These are phyloP conservation scores for Portevinia maculata DNA, from an alignment of 2,888 invertebrate genomes.

Conservation along the genomic window DNA sequence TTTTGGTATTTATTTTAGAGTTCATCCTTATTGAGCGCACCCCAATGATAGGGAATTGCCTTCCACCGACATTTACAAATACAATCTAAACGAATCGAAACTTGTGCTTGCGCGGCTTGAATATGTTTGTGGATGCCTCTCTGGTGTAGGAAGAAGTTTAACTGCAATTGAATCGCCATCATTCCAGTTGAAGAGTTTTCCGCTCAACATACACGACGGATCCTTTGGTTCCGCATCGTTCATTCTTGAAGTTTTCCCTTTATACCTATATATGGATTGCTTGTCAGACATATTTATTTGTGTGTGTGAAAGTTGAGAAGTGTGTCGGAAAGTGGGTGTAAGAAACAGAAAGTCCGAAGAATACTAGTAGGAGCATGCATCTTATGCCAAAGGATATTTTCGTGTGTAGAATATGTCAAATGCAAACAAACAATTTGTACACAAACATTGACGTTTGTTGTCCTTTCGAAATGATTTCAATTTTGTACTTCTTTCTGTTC, in stretches of 20 bases:
- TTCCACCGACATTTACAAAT: conserved; percentile 8
- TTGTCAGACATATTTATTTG: conserved; percentile 63
- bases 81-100: conserved; percentile 12
- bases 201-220: conserved; percentile 11
- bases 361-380: conserved; percentile 50
- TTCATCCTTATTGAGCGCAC: conserved; percentile 43
- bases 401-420: conserved; percentile 70
- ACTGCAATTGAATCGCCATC: conserved; percentile 73
- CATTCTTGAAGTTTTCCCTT: conserved; percentile 46
- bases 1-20: conserved; percentile 62
- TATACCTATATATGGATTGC: conserved; percentile 25
- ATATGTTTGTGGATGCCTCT: too few relatives aligned
- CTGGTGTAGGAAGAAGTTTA: conserved; percentile 59
- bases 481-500: conserved; percentile 12
- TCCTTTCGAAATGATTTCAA: conserved; percentile 10
- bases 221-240: conserved; percentile 2
- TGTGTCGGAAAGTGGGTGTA: neutral
- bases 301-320: neutral
- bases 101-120: neutral
- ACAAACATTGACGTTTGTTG: conserved; percentile 54
- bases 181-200: conserved; percentile 67
- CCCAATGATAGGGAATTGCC: conserved; percentile 29
- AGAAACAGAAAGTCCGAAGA: conserved; percentile 20
- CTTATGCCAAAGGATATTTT: conserved; percentile 60
- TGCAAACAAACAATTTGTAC: conserved; percentile 69